A percentile compares a stretch with the other conserved stretches of the same genome.
phyloP scores from a whole-genome alignment of 2,113 vertebrate genomes.

The Prunella himalayana region DNA sequence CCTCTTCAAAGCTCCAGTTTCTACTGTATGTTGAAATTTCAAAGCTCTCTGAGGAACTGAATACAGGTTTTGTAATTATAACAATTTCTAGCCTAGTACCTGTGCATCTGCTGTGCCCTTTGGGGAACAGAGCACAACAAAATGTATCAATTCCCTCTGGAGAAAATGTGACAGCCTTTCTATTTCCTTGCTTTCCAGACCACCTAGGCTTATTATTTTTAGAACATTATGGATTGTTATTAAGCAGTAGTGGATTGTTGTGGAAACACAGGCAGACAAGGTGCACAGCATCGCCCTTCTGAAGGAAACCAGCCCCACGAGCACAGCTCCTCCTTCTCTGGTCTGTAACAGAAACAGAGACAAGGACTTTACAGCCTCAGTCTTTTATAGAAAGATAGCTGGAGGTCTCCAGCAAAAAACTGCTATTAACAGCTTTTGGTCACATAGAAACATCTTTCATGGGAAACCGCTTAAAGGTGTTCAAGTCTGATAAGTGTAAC shows the following conservation, averaged over 20 bases:
- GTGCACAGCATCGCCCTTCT: not conserved
- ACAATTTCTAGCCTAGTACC: constrained; percentile 61
- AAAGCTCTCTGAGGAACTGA: constrained; percentile 57
- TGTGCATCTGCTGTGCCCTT: constrained; percentile 53
- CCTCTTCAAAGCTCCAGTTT: constrained; percentile 50
- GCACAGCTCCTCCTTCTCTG: not conserved
- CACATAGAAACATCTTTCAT: not conserved
- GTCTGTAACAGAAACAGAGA: not conserved
- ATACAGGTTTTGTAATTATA: constrained; percentile 66
- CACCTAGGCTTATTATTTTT: constrained; percentile 55
- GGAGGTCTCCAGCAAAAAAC: not conserved
- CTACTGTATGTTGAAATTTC: constrained; percentile 53
- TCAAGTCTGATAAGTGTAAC: constrained; percentile 29
- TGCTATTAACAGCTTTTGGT: constrained; percentile 1
- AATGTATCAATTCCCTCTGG: constrained; percentile 40
- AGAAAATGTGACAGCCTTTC: constrained; percentile 47
- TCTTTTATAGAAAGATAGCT: not conserved
- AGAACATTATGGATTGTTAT: constrained; percentile 43
- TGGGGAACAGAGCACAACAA: constrained; percentile 50
- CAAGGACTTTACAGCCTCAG: not conserved
- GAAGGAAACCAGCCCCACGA: not conserved
- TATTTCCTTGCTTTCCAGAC: constrained; percentile 46
- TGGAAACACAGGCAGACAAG: not conserved
- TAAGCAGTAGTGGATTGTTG: not conserved
- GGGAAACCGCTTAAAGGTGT: constrained; percentile 4